Evolutionary conservation across 2,888 invertebrate genomes (phyloP), one percentile per base, ranked within the genome.

Genomic region (Sesia apiformis): DNA sequence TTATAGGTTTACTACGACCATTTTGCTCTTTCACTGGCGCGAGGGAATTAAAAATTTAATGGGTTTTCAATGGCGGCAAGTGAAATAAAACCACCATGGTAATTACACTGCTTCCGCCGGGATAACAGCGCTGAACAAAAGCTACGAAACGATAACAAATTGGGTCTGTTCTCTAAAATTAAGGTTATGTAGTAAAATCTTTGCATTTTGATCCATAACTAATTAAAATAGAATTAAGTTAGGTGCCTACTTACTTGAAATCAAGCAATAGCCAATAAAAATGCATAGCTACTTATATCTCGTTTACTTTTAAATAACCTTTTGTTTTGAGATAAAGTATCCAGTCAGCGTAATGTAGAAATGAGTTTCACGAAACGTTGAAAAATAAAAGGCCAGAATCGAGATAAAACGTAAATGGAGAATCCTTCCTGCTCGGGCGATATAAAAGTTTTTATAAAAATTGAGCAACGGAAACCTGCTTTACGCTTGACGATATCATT

Each of bases 31-130:
- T 63, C 65, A 56, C 57, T 62, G 60, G 62, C 58, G 62, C 56
- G 57, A 56, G 60, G 58, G 63, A 71, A 70, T 72, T 69, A 69
- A 73, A 76, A 69, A 66, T 74, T 72, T 74, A 74, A 75, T 74
- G 68, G 72, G 57, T 70, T 72, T 70, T 71, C 71, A 70, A 76
- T 74, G 67, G 66, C 63, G 62, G 66, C 63, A 64, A 70, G 67
- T 69, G 73, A 71, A 72, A 75, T 72, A 72, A 75, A 75, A 70
- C 70, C 65, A 62, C 62, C 57, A 56, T 63, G 57, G 61, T 66
- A 65, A 67, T 68, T 71, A 67, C 65, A 62, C 57, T 49, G 65
- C 60, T 58, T 53, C 54, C 57, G 53, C 56, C 57, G 60, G 54
- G 62, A 60, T 50, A 63, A 62, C 59, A 59, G 42, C 7, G 39